Evolutionary conservation across 2,888 invertebrate species (phyloP).

Genomic region (Agapostemon virescens): DNA sequence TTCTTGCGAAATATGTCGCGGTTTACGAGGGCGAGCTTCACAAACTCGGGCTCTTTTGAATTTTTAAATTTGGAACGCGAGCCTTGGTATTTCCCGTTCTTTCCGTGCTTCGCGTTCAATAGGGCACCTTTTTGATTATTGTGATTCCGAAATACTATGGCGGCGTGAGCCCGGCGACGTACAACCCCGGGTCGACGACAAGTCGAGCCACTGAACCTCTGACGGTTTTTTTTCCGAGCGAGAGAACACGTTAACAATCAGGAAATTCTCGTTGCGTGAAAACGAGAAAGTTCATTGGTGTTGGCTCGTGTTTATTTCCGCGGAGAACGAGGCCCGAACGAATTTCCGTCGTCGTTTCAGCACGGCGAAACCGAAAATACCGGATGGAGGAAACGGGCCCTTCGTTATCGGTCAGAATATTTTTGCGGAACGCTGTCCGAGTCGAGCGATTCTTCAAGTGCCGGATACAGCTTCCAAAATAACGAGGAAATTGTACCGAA

Average conservation of each 20-base stretch:
- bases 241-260: conserved; percentile 29
- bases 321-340: conserved; percentile 11
- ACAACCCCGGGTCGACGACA: conserved; percentile 2
- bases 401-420: not conserved
- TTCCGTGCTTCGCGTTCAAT: conserved; percentile 10
- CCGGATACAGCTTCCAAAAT: not conserved
- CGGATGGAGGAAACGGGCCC: no score
- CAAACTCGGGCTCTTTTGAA: not conserved
- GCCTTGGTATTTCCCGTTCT: not conserved
- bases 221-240: conserved; percentile 15
- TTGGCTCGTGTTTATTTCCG: conserved; percentile 19
- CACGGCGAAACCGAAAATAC: not conserved
- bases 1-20: conserved; percentile 14
- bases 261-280: conserved; percentile 22
- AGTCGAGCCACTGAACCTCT: conserved; percentile 7
- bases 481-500: not conserved
- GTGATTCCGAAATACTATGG: not conserved
- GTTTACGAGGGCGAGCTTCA: conserved; percentile 11
- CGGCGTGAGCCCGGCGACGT: not conserved
- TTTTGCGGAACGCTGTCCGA: not conserved
- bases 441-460: not conserved
- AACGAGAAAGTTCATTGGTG: conserved; percentile 11
- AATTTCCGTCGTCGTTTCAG: conserved; percentile 1
- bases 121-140: conserved; percentile 9
- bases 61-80: conserved; percentile 23